Evolutionary conservation across 1,140 invertebrate genomes (phyloP), one percentile per base, ranked within the genome.

Genomic region (Panagrolaimus sp.): DNA sequence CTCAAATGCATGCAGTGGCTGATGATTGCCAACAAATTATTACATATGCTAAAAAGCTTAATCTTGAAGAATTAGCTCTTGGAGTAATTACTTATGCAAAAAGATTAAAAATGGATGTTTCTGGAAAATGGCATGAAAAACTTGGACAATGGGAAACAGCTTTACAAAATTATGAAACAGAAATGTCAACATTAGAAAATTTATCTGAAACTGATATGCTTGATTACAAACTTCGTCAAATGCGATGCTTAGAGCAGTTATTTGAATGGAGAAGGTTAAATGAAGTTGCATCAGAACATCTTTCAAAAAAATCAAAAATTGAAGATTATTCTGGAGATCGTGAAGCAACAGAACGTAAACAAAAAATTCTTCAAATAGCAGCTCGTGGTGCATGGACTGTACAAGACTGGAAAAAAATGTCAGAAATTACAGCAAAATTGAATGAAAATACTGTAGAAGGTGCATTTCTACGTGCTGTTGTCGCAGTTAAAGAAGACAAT

Each of bases 111-210:
- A 51, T 11, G n/a, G 51, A 13, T 23, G 27, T 11, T 16, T 20
- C 51, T 57, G 92, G 96, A 61, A 87, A 91, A 7, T 99, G 96
- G 96, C 97, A 97, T 82, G 96, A 99, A 82, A 98, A 98, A 83
- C 85, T 99, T 1, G 93, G 98, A 81, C 93, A 97, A 78, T 99
- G 95, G 95, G 92, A 98, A 74, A 91, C 92, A 82, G 96, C 96
- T 0, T 85, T 98, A 14, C 87, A 89, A 67, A 87, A 93, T 0
- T 98, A 98, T 80, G 89, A 45, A 53, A 72, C 87, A 8, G 86
- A 87, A 11, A 82, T 84, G 79, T 48, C 67, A 11, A 38, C 31
- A 38, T 38, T 38, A 7, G 71, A 74, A 11, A 70, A 65, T 20
- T 27, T 45, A 44, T 11, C 43, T 13, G 8, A 64, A 51, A 63